Evolutionary conservation across 2,113 vertebrate species (phyloP).

Genomic region (Pseudorhombus dupliciocellatus): DNA sequence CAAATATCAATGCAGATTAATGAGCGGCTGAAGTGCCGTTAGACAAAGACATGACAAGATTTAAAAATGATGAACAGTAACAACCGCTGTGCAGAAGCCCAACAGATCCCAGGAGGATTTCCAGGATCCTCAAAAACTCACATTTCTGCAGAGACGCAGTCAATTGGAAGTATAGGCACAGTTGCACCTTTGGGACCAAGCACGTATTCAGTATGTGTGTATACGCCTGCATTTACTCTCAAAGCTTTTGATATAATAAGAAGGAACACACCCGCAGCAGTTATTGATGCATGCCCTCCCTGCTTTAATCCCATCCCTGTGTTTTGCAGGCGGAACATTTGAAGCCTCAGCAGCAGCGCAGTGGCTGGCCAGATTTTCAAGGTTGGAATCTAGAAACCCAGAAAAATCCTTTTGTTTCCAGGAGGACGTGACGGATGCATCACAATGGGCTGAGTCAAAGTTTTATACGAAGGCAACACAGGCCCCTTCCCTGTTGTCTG

Average conservation of each 20-base stretch:
- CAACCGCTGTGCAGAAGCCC: slow-evolving; percentile 1
- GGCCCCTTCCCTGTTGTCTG: slow-evolving; percentile 5
- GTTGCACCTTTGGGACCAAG: slow-evolving; percentile 10
- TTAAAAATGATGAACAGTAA: slow-evolving; percentile 32
- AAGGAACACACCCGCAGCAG: slow-evolving; percentile 21
- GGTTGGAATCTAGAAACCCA: not conserved
- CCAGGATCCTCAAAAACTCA: slow-evolving; percentile 18
- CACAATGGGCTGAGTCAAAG: slow-evolving; percentile 22
- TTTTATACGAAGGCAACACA: slow-evolving; percentile 27
- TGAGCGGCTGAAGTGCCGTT: slow-evolving; percentile 20
- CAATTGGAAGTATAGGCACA: slow-evolving; percentile 8
- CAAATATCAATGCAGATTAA: slow-evolving; percentile 32
- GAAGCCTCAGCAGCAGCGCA: slow-evolving; percentile 28
- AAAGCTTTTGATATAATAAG: slow-evolving; percentile 23
- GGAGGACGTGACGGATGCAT: slow-evolving; percentile 24
- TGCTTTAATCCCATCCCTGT: slow-evolving; percentile 39
- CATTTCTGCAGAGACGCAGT: slow-evolving; percentile 4
- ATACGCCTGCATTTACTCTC: not conserved
- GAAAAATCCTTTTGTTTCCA: slow-evolving; percentile 8
- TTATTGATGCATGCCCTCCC: slow-evolving; percentile 44
- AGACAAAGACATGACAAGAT: slow-evolving; percentile 15
- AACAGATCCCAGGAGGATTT: slow-evolving; percentile 23
- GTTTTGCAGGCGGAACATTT: slow-evolving; percentile 41
- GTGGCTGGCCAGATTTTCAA: slow-evolving; percentile 24
- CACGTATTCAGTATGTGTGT: not conserved